Evolutionary conservation across 1,140 invertebrate genomes (phyloP).

Genomic region (Heliconius hewitsoni): DNA sequence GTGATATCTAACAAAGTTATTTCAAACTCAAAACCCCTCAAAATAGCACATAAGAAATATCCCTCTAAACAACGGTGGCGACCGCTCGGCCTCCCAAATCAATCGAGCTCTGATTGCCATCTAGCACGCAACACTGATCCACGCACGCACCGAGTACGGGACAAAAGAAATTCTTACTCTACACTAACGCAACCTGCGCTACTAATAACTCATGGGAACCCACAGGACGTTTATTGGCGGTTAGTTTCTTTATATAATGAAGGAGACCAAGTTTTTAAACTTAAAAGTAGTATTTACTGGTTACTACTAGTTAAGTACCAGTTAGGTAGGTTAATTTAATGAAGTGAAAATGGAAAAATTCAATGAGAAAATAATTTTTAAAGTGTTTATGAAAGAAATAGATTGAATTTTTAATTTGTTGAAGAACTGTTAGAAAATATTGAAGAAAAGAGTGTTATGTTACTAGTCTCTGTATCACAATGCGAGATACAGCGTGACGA

Average conservation of each 20-base stretch:
- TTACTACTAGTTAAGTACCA: too few species aligned
- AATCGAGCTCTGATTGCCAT: conserved; percentile 74
- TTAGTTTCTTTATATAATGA: conserved; percentile 33
- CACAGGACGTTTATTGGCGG: conserved; percentile 49
- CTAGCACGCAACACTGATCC: conserved; percentile 72
- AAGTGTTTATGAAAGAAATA: too few species aligned
- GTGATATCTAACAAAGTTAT: not conserved
- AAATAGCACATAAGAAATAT: not conserved
- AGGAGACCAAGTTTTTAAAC: too few species aligned
- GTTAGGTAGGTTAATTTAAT: conserved; percentile 13
- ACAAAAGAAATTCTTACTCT: conserved; percentile 57
- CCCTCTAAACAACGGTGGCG: conserved; percentile 23
- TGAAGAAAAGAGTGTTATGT: too few species aligned
- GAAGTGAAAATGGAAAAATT: not conserved
- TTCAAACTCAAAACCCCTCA: not conserved
- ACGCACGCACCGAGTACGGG: conserved; percentile 63
- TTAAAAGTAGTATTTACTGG: too few species aligned
- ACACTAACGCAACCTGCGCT: conserved; percentile 38
- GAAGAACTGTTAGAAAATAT: too few species aligned
- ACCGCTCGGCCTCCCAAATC: conserved; percentile 68
- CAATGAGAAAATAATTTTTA: not conserved
- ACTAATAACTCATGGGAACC: conserved; percentile 55
- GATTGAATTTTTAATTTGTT: too few species aligned
- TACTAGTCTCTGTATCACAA: too few species aligned
- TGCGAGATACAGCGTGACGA: too few species aligned